Percentiles rank a stretch among this genome's conserved stretches.
Conservation (phyloP, 2,113 vertebrate genomes). For the Empidonax alnorum region DNA sequence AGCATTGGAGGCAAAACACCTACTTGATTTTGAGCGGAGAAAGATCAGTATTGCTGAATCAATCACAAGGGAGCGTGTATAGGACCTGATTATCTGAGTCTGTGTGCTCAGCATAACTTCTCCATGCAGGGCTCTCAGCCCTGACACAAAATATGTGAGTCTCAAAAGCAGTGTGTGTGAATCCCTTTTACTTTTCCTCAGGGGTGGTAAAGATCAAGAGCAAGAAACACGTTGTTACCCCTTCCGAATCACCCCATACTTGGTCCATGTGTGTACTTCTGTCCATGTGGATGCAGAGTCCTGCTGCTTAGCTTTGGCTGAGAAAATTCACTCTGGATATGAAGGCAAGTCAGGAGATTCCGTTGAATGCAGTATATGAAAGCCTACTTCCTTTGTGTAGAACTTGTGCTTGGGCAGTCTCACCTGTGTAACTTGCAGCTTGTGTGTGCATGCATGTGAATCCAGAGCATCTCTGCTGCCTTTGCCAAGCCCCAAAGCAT, state of each 20-base stretch:
- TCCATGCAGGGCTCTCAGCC: neutral
- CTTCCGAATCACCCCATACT: conserved; percentile 84
- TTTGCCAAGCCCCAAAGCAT: neutral
- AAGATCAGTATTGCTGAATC: neutral
- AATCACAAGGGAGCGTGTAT: neutral
- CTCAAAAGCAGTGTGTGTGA: neutral
- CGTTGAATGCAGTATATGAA: neutral
- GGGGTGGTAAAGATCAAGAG: conserved; percentile 79
- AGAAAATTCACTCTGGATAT: conserved; percentile 90
- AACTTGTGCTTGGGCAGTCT: neutral
- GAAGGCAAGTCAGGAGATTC: conserved; percentile 76
- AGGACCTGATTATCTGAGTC: neutral
- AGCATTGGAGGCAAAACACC: neutral
- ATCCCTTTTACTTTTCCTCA: conserved; percentile 50
- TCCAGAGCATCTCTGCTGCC: neutral
- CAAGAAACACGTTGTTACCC: conserved; percentile 80
- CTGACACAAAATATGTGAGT: neutral
- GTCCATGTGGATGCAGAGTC: conserved; percentile 72
- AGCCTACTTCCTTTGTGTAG: neutral
- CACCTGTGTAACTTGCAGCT: neutral
- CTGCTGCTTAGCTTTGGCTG: conserved; percentile 85
- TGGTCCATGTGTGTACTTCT: conserved; percentile 76
- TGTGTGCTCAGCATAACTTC: neutral
- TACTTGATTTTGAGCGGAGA: neutral
- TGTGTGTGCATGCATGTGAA: neutral